Conservation (phyloP, 92 coral and sea anemone species). For the Phymanthus crucifer region DNA sequence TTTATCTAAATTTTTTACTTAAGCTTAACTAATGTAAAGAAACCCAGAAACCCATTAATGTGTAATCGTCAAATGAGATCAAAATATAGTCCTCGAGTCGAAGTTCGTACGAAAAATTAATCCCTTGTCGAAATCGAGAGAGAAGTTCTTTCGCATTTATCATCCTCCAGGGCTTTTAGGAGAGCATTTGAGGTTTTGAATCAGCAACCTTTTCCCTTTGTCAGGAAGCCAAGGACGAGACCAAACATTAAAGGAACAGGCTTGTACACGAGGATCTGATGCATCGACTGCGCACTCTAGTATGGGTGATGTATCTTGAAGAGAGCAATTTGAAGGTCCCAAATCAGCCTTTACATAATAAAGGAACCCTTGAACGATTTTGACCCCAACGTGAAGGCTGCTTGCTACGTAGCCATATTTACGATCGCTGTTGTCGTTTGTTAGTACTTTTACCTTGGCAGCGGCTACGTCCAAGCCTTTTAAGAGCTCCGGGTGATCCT, state of each 20-base stretch:
- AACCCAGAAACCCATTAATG: no score
- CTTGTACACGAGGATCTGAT: background rate
- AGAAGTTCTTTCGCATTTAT: background rate
- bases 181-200: background rate
- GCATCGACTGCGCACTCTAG: background rate
- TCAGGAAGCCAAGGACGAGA: conserved; percentile 16
- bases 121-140: background rate
- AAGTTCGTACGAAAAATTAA: background rate
- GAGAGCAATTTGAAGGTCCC: conserved; percentile 8
- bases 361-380: conserved; percentile 43
- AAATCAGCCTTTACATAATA: conserved; percentile 26
- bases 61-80: no score
- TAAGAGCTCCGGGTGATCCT: background rate
- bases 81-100: background rate
- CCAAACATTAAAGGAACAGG: conserved; percentile 24
- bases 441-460: background rate
- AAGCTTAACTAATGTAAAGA: no score
- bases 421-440: background rate
- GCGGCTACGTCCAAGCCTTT: conserved; percentile 5
- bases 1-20: no score
- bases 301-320: background rate
- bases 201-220: background rate
- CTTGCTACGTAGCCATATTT: background rate
- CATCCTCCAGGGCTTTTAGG: background rate
- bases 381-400: conserved; percentile 1